These are phyloP conservation scores for Diplodus sargus DNA, from an alignment of 2,797 vertebrate species.

Conservation along the genomic window DNA sequence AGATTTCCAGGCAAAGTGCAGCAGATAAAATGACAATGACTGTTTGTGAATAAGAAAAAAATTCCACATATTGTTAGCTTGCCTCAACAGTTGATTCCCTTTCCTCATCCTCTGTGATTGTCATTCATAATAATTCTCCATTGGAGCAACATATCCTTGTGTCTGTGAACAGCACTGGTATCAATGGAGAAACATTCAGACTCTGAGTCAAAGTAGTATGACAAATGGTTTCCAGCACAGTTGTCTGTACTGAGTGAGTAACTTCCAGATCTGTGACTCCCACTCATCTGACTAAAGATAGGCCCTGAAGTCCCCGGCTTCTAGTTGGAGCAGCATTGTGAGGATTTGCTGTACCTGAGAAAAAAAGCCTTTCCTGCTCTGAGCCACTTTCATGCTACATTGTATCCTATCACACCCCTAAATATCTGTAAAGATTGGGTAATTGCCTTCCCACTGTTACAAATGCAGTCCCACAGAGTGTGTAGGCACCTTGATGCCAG, in stretches of 20 bases:
- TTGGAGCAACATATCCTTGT: conserved; percentile 10
- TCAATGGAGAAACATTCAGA: conserved; percentile 36
- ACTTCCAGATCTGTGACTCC: conserved; percentile 56
- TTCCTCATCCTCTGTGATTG: not conserved
- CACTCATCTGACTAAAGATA: conserved; percentile 56
- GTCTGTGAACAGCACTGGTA: conserved; percentile 11
- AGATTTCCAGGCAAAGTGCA: not conserved
- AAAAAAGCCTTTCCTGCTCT: conserved; percentile 31
- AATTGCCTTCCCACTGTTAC: conserved; percentile 59
- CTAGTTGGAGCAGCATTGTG: conserved; percentile 14
- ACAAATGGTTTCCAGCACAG: conserved; percentile 41
- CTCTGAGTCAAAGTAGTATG: conserved; percentile 36
- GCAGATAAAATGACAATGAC: too few species aligned
- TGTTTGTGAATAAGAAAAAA: not conserved
- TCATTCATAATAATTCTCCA: not conserved
- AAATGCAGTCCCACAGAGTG: conserved; percentile 33
- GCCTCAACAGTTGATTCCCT: not conserved
- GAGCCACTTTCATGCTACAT: conserved; percentile 72
- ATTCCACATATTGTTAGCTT: not conserved
- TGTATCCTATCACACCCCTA: conserved; percentile 60
- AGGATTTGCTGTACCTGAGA: conserved; percentile 47
- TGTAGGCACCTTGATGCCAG: conserved; percentile 34
- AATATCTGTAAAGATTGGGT: conserved; percentile 67
- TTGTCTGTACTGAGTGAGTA: conserved; percentile 30
- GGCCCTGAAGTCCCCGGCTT: conserved; percentile 36